These are phyloP conservation scores for Lates calcarifer DNA, from an alignment of 2,113 vertebrate species.

Conservation along the genomic window DNA sequence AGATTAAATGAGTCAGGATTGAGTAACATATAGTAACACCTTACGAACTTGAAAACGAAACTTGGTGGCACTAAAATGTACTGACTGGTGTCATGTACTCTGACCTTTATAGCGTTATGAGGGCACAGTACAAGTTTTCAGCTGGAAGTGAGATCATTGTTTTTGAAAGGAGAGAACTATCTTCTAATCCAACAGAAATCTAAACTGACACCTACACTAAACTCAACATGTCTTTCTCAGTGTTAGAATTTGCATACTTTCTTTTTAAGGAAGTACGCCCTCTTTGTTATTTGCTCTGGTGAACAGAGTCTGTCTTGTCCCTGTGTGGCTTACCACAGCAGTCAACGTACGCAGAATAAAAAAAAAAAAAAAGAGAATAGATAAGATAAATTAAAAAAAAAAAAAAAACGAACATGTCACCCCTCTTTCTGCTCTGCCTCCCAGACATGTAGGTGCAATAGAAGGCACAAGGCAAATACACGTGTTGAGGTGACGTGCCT, in stretches of 20 bases:
- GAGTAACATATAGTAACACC: conserved; percentile 65
- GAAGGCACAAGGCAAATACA: conserved; percentile 52
- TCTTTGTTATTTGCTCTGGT: conserved; percentile 26
- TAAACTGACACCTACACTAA: not conserved
- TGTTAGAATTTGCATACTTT: conserved; percentile 54
- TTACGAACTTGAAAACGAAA: conserved; percentile 64
- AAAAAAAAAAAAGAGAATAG: not conserved
- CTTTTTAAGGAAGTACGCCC: not conserved
- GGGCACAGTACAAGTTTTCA: conserved; percentile 7
- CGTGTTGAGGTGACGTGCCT: conserved; percentile 51
- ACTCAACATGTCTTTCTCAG: conserved; percentile 15
- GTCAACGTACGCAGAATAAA: not conserved
- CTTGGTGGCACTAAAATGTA: conserved; percentile 8
- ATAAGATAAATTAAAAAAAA: not conserved
- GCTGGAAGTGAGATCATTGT: conserved; percentile 11
- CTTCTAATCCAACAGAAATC: not conserved
- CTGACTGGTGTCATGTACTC: conserved; percentile 42
- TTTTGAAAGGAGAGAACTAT: conserved; percentile 7
- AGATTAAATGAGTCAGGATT: conserved; percentile 65
- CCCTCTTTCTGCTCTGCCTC: conserved; percentile 18
- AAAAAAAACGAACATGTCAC: not conserved
- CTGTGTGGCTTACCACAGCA: not conserved
- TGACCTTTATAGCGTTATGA: conserved; percentile 42
- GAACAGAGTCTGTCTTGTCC: conserved; percentile 7
- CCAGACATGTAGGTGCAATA: conserved; percentile 38